Conservation (phyloP, 2,113 vertebrate genomes). For the Passer montanus region DNA sequence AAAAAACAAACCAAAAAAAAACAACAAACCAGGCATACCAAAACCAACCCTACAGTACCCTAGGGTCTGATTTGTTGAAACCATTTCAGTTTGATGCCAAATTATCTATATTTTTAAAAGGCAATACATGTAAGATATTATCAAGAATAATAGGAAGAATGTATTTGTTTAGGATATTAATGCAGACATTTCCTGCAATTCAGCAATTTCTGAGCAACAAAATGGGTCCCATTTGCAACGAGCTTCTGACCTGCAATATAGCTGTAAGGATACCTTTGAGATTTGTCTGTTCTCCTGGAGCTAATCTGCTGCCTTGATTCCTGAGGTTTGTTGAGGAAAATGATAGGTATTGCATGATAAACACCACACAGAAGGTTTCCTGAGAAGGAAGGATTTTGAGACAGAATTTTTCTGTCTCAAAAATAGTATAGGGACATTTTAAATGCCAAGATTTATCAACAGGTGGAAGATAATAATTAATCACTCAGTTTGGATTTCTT, state of each 20-base stretch:
- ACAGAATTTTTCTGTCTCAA: not conserved
- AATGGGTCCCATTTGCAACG: conserved; percentile 37
- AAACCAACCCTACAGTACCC: not conserved
- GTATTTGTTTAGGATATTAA: conserved; percentile 30
- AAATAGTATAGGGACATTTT: conserved; percentile 18
- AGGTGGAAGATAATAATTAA: conserved; percentile 22
- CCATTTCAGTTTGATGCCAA: not conserved
- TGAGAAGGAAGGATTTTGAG: not conserved
- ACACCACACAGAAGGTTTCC: not conserved
- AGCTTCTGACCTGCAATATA: conserved; percentile 62
- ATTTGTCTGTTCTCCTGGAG: conserved; percentile 54
- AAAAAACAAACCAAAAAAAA: too few relatives aligned
- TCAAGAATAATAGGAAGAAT: not conserved
- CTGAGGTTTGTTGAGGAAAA: conserved; percentile 51
- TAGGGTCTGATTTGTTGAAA: not conserved
- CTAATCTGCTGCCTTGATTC: conserved; percentile 54
- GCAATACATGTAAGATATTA: not conserved
- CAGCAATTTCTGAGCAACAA: conserved; percentile 59
- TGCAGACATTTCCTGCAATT: conserved; percentile 43
- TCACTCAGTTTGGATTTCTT: not conserved
- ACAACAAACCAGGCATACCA: not conserved
- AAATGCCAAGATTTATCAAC: conserved; percentile 37
- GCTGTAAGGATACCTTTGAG: conserved; percentile 49
- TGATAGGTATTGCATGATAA: conserved; percentile 40
- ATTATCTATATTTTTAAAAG: not conserved